phyloP scores from a whole-genome alignment of 2,888 invertebrate species.

The Antheraea yamamai region DNA sequence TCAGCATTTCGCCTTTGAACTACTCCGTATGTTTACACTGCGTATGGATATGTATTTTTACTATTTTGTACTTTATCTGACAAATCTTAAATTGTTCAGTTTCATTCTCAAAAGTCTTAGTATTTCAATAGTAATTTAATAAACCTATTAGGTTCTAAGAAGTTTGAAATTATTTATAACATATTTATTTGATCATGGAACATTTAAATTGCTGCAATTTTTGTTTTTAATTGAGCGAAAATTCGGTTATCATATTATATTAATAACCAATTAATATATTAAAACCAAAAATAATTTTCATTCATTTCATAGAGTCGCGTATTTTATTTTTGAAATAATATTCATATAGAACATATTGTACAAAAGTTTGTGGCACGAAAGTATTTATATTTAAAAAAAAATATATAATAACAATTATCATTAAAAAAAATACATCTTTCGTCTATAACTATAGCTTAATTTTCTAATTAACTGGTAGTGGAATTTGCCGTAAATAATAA shows the following conservation, averaged over 20 bases:
- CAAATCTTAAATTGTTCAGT: not conserved
- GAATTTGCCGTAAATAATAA: too few species aligned
- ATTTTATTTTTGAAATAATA: not conserved
- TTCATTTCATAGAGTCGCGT: not conserved
- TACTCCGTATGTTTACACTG: conserved; percentile 46
- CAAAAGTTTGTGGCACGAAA: too few species aligned
- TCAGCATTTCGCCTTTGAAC: conserved; percentile 57
- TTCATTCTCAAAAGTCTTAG: not conserved
- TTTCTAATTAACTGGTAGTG: too few species aligned
- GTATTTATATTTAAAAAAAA: too few species aligned
- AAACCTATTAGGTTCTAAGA: not conserved
- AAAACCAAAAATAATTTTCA: not conserved
- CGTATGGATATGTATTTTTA: conserved; percentile 41
- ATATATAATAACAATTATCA: too few species aligned
- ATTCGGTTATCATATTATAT: not conserved
- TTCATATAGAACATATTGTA: not conserved
- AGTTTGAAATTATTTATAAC: not conserved
- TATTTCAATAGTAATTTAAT: not conserved
- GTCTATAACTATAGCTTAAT: too few species aligned
- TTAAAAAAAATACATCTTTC: too few species aligned
- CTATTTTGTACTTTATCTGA: conserved; percentile 33
- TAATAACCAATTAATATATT: not conserved
- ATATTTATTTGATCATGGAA: not conserved
- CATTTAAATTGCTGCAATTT: not conserved
- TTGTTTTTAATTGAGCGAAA: not conserved